Base-by-base conservation (phyloP, 2,888 invertebrate genomes). In the Chrysina gloriosa region DNA sequence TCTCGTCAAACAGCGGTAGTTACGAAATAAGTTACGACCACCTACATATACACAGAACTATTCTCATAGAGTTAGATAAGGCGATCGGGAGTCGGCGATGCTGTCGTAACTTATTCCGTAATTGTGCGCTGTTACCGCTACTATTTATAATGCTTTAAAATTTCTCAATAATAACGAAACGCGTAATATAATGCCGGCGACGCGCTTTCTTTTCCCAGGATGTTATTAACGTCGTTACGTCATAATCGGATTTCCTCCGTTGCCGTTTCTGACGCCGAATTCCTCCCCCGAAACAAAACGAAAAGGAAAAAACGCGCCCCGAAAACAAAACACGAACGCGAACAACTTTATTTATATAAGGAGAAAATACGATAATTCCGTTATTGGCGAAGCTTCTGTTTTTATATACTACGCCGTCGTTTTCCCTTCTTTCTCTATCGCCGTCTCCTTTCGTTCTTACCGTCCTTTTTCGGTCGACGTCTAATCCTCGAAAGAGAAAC, bases 311-410 rank as follows among this genome's bases (percentile, higher is more conserved):
- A 25, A 36, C 2, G 14, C n/a, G 7, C n/a, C 6, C 36, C 11
- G 14, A 14, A 45, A 45, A 45, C 45, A 45, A 52, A 52, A 52
- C 31, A 52, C 16, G 19, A 50, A 50, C 25, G 29, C 2, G 23
- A 25, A 52, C 52, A 52, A 52, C 52, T 29, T 52, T 52, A 52
- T 52, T 52, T 52, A 52, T 31, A 52, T 52, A 52, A 52, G 52
- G 31, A n/a, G 52, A 52, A 52, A 52, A 52, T 52, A 52, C 52
- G 52, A 52, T 52, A 52, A 52, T 52, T 31, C 52, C 9, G 29
- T 52, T 52, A 52, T 52, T 52, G 52, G 52, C 16, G 11, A 52
- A 52, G 52, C 31, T 52, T 52, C 16, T 31, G 52, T 29, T 52
- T 52, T 31, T 52, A 31, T 52, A 31, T 16, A 29, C 31, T 31